Evolutionary conservation across 2,888 invertebrate species (phyloP), one percentile per base, ranked within the genome.

Genomic region (Argyresthia goedartella): DNA sequence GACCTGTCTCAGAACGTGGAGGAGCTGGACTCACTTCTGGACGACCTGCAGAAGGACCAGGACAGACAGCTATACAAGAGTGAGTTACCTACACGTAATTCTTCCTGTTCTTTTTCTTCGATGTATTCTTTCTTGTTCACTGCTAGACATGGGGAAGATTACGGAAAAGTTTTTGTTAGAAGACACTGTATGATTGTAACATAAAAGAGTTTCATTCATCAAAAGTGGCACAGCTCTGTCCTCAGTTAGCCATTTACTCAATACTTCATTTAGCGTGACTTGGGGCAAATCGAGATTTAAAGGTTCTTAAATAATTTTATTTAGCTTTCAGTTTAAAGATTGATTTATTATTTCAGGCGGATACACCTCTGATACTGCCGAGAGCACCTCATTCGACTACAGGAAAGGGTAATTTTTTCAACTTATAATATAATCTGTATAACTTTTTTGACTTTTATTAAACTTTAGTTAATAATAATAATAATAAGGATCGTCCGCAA

Each of bases 1-100:
- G 87, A 86, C 41, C 65, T 87, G 59, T 73, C 79, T 3, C 88
- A 91, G 65, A 93, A 92, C 66, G 92, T 93, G 48, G 92, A 92
- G 62, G 93, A 93, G 70, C 74, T 94, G 65, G 93, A 94, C 70
- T 91, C 91, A 0, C 76, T 94, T 49, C 81, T 94, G 52, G 93
- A 93, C 60, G 93, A 94, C 70, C 76, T 94, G 62, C 92, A 92
- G 65, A 81, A 78, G 57, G 87, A 87, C 49, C 87, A 87, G 59
- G 87, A 87, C 53, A 63, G 87, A 52, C 86, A 86, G 66, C 72
- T 86, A 1, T 85, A 86, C 57, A 87, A 86, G 65, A 80, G 87
- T 86, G 58, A 72, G 74, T 62, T 7, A 25, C 25, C 25, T 25
- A 6, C 25, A 25, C 25, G 25, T 1, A 6, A 1, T 4, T 8